Conservation (phyloP, 2,797 vertebrate species). For the Rousettus madagascariensis region DNA sequence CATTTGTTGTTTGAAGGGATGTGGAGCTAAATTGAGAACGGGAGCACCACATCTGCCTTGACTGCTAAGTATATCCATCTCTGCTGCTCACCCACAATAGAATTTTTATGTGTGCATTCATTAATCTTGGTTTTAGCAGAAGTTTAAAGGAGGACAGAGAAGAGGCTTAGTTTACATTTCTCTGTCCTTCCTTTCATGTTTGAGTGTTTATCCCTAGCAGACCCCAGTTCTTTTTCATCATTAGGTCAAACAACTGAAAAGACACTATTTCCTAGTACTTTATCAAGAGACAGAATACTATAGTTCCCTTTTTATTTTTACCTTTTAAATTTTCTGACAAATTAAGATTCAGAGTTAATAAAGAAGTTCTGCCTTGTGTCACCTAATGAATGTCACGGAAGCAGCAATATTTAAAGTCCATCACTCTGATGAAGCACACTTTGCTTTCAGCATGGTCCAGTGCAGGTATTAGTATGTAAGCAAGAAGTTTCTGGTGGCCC, state of each 20-base stretch:
- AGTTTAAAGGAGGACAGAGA: slow-evolving; percentile 7
- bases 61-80: slow-evolving; percentile 55
- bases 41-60: slow-evolving; percentile 61
- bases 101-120: slow-evolving; percentile 32
- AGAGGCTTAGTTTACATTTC: not conserved
- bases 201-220: not conserved
- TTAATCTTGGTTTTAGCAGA: slow-evolving; percentile 9
- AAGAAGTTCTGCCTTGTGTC: not conserved
- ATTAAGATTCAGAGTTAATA: slow-evolving; percentile 35
- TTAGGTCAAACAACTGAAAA: not conserved
- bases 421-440: not conserved
- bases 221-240: not conserved
- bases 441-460: not conserved
- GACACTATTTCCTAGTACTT: not conserved
- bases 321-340: not conserved
- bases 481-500: not conserved
- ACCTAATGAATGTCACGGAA: not conserved
- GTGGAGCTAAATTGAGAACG: slow-evolving; percentile 56
- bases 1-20: slow-evolving; percentile 68
- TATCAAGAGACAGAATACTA: not conserved
- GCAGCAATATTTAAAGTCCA: not conserved
- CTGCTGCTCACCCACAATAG: slow-evolving; percentile 38
- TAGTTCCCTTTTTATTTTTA: slow-evolving; percentile 8
- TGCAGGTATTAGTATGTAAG: not conserved
- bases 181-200: not conserved